Conservation (phyloP, 2,113 vertebrate species). For the Leiothrix lutea region DNA sequence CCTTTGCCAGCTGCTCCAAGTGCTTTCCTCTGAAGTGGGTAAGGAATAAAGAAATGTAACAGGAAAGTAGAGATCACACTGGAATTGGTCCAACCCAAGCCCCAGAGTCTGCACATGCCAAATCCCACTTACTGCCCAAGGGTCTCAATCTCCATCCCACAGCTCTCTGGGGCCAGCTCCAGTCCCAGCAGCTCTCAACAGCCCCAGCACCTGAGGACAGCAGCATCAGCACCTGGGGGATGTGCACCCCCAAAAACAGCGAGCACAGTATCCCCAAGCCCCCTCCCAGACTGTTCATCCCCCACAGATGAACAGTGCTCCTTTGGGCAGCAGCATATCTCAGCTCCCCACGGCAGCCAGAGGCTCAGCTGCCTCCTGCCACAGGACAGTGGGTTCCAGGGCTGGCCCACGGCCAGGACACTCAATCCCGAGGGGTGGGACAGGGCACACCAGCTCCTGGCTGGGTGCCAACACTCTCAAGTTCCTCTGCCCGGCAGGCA, state of each 20-base stretch:
- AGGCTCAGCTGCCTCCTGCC: neutral
- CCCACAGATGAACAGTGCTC: no score
- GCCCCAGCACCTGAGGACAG: neutral
- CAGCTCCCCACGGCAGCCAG: neutral
- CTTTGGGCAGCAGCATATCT: neutral
- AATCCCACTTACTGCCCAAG: neutral
- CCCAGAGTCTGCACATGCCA: neutral
- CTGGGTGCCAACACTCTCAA: fast-evolving
- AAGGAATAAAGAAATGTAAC: neutral
- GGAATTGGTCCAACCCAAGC: neutral
- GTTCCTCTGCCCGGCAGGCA: neutral
- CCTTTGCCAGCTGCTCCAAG: neutral
- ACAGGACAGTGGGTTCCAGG: fast-evolving
- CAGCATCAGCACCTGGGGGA: neutral
- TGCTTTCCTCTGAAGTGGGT: fast-evolving
- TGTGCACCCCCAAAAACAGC: neutral
- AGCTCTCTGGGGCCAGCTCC: no score
- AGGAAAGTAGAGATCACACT: neutral
- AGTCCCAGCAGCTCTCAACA: neutral
- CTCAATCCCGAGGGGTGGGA: fast-evolving
- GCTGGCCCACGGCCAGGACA: fast-evolving
- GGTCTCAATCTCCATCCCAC: neutral
- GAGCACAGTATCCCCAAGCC: neutral
- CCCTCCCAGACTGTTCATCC: neutral
- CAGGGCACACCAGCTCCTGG: neutral